phyloP scores from a whole-genome alignment of 2,797 vertebrate genomes.

The Hypotaenidia okinawae region DNA sequence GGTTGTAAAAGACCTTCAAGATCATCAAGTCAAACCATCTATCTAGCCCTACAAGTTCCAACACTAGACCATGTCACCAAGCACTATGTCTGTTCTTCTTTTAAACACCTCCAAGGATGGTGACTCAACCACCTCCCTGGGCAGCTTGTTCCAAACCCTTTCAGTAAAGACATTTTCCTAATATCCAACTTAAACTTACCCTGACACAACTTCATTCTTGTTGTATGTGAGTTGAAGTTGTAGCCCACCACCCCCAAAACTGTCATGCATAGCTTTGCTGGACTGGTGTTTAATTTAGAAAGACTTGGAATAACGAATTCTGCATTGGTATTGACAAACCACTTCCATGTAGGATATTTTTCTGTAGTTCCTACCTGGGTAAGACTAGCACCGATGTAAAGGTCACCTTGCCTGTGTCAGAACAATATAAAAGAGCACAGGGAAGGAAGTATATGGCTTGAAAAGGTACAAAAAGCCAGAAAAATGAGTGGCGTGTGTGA shows the following conservation, averaged over 20 bases:
- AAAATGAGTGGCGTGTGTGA: background rate
- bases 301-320: background rate
- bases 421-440: background rate
- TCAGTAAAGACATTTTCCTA: too few relatives aligned
- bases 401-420: conserved; percentile 36
- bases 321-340: background rate
- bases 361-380: conserved; percentile 17
- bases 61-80: too few relatives aligned
- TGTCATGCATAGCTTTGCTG: background rate
- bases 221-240: background rate
- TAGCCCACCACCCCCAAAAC: background rate
- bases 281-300: background rate
- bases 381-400: conserved; percentile 28
- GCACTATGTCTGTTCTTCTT: too few relatives aligned
- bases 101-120: too few relatives aligned
- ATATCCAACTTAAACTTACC: too few relatives aligned
- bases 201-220: background rate
- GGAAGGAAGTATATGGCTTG: conserved; percentile 30
- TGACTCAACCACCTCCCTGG: too few relatives aligned
- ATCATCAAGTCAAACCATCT: too few relatives aligned
- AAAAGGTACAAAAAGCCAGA: background rate
- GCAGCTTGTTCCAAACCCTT: too few relatives aligned
- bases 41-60: too few relatives aligned
- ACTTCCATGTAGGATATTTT: background rate
- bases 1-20: too few relatives aligned